Evolutionary conservation across 2,888 invertebrate genomes (phyloP).

Genomic region (Drosophila macrospina): DNA sequence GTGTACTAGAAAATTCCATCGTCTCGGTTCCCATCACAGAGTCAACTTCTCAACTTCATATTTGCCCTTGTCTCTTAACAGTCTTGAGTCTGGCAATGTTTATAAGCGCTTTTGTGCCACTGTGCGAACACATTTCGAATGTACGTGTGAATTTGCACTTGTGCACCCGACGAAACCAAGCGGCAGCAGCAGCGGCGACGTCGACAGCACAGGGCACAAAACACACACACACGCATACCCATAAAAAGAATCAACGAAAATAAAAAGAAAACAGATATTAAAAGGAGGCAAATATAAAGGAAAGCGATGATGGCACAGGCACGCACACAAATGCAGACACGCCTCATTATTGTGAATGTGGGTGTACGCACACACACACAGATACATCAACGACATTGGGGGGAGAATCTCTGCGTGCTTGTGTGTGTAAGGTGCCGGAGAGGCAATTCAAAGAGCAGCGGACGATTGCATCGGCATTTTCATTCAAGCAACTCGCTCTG

Average conservation of each 20-base stretch:
- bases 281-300: conserved; percentile 71
- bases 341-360: conserved; percentile 43
- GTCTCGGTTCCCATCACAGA: conserved; percentile 26
- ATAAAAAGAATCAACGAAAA: conserved; percentile 55
- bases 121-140: conserved; percentile 75
- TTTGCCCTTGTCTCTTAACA: conserved; percentile 34
- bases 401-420: conserved; percentile 14
- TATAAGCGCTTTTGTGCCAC: conserved; percentile 55
- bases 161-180: conserved; percentile 63
- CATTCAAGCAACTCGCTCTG: conserved; percentile 72
- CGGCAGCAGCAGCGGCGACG: conserved; percentile 19
- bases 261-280: conserved; percentile 65
- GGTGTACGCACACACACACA: conserved; percentile 13
- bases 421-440: conserved; percentile 33
- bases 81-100: conserved; percentile 32
- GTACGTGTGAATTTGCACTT: conserved; percentile 81
- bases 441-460: conserved; percentile 46
- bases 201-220: conserved; percentile 29
- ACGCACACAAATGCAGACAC: conserved; percentile 51
- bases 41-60: conserved; percentile 32
- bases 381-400: not conserved
- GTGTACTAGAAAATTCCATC: conserved; percentile 49
- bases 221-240: conserved; percentile 20
- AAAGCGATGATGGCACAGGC: conserved; percentile 75
- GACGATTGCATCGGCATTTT: conserved; percentile 82